These are phyloP conservation scores for Temnothorax ravouxi DNA, from an alignment of 2,888 invertebrate genomes.

Conservation along the genomic window DNA sequence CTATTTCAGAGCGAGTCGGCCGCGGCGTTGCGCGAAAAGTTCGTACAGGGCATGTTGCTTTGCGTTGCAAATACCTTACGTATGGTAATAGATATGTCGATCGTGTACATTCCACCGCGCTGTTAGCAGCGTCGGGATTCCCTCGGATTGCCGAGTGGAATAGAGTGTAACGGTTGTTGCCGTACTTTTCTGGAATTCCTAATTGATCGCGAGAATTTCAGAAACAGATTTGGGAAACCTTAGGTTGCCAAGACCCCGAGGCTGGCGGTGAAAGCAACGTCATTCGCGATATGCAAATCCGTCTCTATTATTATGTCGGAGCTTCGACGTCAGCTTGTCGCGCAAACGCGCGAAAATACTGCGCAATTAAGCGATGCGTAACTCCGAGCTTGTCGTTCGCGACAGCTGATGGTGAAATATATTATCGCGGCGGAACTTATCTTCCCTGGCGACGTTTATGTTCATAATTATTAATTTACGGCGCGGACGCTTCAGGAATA, in stretches of 20 bases:
- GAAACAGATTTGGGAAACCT: not conserved
- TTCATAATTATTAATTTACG: conserved; percentile 66
- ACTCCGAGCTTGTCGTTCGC: not conserved
- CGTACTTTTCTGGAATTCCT: conserved; percentile 27
- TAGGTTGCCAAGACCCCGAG: too few relatives aligned
- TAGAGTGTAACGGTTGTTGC: conserved; percentile 36
- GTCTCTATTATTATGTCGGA: conserved; percentile 19
- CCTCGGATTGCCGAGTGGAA: conserved; percentile 23
- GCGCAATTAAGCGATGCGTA: conserved; percentile 44
- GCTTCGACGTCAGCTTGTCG: conserved; percentile 17
- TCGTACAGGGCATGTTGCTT: conserved; percentile 16
- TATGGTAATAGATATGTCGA: conserved; percentile 48
- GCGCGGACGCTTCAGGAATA: conserved; percentile 17
- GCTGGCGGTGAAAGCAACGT: not conserved
- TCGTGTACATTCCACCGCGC: conserved; percentile 29
- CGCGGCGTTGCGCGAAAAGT: conserved; percentile 27
- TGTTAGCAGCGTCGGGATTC: conserved; percentile 15
- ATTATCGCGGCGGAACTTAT: conserved; percentile 58
- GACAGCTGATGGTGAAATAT: conserved; percentile 50
- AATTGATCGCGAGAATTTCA: conserved; percentile 27
- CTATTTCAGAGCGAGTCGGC: conserved; percentile 52
- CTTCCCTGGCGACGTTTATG: conserved; percentile 55
- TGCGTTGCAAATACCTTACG: conserved; percentile 42
- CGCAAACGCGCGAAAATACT: conserved; percentile 19
- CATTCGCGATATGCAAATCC: conserved; percentile 27